Conservation (phyloP, 2,797 vertebrate genomes). For the Hafferia zeledoni region DNA sequence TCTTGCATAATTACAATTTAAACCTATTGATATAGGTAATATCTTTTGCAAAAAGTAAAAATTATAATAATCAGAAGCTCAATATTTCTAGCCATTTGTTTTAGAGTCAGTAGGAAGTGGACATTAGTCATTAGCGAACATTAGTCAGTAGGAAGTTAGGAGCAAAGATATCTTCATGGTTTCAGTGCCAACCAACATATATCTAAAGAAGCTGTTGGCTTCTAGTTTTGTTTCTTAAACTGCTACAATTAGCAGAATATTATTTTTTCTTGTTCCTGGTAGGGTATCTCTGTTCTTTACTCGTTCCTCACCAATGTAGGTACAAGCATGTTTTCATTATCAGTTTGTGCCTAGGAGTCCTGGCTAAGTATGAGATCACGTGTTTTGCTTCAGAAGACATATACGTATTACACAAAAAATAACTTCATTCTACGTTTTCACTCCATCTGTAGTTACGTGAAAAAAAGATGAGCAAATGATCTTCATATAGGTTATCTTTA, state of each 20-base stretch:
- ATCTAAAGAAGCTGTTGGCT: neutral
- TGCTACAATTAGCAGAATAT: neutral
- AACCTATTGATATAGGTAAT: neutral
- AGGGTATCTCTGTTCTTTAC: neutral
- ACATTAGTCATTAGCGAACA: neutral
- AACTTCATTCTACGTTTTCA: neutral
- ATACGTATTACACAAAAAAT: neutral
- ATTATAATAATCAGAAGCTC: neutral
- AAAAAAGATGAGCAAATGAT: neutral
- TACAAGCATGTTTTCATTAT: neutral
- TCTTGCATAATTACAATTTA: neutral
- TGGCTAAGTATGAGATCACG: neutral
- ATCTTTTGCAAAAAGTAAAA: neutral
- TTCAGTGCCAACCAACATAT: neutral
- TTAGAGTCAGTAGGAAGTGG: neutral
- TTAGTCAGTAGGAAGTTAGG: neutral
- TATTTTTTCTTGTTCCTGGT: neutral
- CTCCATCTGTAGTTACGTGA: neutral
- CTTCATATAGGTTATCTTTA: neutral
- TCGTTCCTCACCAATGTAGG: neutral
- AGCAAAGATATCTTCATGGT: neutral
- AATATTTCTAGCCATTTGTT: neutral
- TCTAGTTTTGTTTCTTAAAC: neutral
- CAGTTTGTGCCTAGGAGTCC: neutral
- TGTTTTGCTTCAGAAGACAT: neutral